Conservation (phyloP, 2,797 vertebrate genomes). For the Micropoecilia bifurca region DNA sequence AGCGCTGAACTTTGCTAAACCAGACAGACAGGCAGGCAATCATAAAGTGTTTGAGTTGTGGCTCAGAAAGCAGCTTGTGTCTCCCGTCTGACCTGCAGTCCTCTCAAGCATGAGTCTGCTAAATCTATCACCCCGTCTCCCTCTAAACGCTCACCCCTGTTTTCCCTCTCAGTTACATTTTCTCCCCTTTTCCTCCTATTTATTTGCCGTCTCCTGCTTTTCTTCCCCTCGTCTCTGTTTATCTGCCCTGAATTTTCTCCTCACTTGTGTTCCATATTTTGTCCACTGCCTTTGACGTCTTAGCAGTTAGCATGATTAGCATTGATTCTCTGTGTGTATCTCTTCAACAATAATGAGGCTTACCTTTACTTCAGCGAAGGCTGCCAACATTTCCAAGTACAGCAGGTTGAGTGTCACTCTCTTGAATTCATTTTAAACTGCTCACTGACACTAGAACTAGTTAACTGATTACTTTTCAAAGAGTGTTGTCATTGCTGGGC, state of each 20-base stretch:
- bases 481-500: too few relatives aligned
- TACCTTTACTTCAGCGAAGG: background rate
- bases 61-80: background rate
- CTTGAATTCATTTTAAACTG: background rate
- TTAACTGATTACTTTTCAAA: too few relatives aligned
- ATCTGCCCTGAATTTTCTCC: background rate
- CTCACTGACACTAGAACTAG: background rate
- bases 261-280: background rate
- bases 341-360: background rate
- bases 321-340: background rate
- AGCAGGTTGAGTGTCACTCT: background rate
- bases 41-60: background rate
- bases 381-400: background rate
- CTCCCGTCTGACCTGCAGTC: background rate
- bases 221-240: constrained; percentile 11
- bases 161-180: constrained; percentile 24
- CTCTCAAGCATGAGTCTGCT: constrained; percentile 61
- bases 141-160: constrained; percentile 33
- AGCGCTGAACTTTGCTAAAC: background rate
- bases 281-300: background rate
- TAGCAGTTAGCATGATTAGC: background rate
- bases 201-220: background rate
- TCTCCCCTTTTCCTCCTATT: constrained; percentile 2
- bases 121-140: constrained; percentile 71
- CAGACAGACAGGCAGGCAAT: too few relatives aligned